Evolutionary conservation across 2,888 invertebrate genomes (phyloP).

Genomic region (Hyposoter dolosus): DNA sequence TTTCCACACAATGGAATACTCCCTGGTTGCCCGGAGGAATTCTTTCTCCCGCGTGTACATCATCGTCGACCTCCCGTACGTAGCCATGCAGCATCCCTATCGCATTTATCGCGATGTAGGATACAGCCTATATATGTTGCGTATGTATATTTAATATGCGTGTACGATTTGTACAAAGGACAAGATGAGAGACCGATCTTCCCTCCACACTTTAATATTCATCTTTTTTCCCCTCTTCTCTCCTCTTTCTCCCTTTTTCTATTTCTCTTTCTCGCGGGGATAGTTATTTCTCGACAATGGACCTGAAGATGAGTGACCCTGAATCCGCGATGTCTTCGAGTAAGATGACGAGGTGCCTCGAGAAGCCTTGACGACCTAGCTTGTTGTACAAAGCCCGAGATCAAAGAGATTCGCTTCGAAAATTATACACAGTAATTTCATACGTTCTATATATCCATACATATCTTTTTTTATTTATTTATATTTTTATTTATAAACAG

Average conservation of each 20-base stretch:
- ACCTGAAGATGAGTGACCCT: conserved; percentile 53
- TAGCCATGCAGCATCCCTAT: conserved; percentile 45
- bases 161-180: conserved; percentile 54
- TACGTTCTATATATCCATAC: conserved; percentile 17
- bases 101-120: conserved; percentile 49
- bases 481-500: conserved; percentile 11
- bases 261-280: conserved; percentile 26
- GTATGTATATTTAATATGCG: conserved; percentile 42
- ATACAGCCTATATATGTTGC: conserved; percentile 31
- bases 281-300: conserved; percentile 55
- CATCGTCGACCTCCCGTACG: conserved; percentile 41
- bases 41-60: conserved; percentile 45
- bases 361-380: conserved; percentile 54
- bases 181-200: conserved; percentile 61
- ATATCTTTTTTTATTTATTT: conserved; percentile 2
- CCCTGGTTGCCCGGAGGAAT: conserved; percentile 48
- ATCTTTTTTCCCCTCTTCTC: conserved; percentile 26
- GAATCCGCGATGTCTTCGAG: conserved; percentile 57
- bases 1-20: conserved; percentile 76
- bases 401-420: conserved; percentile 53
- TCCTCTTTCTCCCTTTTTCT: conserved; percentile 15
- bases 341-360: conserved; percentile 49
- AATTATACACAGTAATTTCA: conserved; percentile 31
- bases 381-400: conserved; percentile 47
- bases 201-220: conserved; percentile 56